Conservation (phyloP, 2,113 vertebrate genomes). For the Amia ocellicauda region DNA sequence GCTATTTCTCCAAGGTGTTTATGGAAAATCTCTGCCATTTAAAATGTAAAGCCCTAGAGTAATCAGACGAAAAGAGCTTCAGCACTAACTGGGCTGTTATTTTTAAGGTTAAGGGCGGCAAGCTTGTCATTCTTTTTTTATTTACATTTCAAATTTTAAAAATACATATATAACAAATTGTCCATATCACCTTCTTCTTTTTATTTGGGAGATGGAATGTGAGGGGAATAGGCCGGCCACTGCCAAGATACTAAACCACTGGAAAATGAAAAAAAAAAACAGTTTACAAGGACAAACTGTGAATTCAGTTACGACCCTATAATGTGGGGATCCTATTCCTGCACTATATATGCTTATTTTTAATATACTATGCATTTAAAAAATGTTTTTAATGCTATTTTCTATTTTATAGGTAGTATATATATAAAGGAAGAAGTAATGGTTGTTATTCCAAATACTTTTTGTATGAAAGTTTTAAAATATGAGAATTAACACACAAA, state of each 20-base stretch:
- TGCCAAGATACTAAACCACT: slow-evolving; percentile 28
- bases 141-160: slow-evolving; percentile 30
- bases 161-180: slow-evolving; percentile 32
- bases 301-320: slow-evolving; percentile 15
- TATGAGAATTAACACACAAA: too few relatives aligned
- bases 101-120: slow-evolving; percentile 16
- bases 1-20: slow-evolving; percentile 13
- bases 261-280: slow-evolving; percentile 28
- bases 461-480: too few relatives aligned
- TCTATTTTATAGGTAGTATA: too few relatives aligned
- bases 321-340: slow-evolving; percentile 18
- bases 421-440: too few relatives aligned
- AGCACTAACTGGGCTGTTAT: slow-evolving; percentile 21
- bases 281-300: slow-evolving; percentile 15
- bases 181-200: slow-evolving; percentile 16
- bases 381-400: too few relatives aligned
- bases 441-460: too few relatives aligned
- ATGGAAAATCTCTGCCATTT: slow-evolving; percentile 13
- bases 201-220: slow-evolving; percentile 16
- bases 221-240: slow-evolving; percentile 8
- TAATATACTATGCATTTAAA: too few relatives aligned
- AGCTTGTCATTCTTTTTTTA: slow-evolving; percentile 16
- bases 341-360: too few relatives aligned
- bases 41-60: slow-evolving; percentile 4
- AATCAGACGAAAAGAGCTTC: slow-evolving; percentile 15